phyloP scores from a whole-genome alignment of 2,797 vertebrate genomes.

The Strix occidentalis region DNA sequence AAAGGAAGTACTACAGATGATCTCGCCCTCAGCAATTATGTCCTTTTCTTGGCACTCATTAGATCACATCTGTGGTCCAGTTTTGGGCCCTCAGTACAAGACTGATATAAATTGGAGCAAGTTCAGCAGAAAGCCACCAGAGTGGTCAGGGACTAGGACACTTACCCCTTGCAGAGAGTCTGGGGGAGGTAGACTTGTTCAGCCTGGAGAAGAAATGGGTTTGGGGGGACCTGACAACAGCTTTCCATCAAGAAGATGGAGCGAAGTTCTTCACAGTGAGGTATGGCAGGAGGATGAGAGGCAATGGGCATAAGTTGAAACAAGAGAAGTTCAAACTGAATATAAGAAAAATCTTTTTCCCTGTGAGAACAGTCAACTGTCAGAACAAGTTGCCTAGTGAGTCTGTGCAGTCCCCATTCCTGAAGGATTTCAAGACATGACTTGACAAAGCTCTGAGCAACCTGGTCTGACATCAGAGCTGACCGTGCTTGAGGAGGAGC shows the following conservation, averaged over 20 bases:
- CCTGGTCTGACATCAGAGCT: not conserved
- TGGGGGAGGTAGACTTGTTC: not conserved
- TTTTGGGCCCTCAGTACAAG: not conserved
- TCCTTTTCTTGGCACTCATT: not conserved
- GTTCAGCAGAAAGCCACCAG: not conserved
- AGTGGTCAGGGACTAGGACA: not conserved
- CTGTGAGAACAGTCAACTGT: not conserved
- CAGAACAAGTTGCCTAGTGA: not conserved
- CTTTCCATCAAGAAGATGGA: not conserved
- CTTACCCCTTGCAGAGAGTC: not conserved
- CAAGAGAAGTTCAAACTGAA: not conserved
- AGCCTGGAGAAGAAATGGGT: not conserved
- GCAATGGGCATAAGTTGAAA: not conserved
- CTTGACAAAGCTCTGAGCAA: not conserved
- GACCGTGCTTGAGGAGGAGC: not conserved
- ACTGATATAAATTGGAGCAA: not conserved
- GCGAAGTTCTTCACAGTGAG: not conserved
- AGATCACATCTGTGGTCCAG: not conserved
- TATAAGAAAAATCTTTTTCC: not conserved
- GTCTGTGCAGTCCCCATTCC: not conserved
- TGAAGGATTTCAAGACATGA: not conserved
- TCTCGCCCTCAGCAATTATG: not conserved
- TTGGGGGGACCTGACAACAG: not conserved
- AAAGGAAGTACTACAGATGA: not conserved
- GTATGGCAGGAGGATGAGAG: not conserved